These are phyloP conservation scores for Sinelater perroti DNA, from an alignment of 2,888 invertebrate genomes.

Conservation along the genomic window DNA sequence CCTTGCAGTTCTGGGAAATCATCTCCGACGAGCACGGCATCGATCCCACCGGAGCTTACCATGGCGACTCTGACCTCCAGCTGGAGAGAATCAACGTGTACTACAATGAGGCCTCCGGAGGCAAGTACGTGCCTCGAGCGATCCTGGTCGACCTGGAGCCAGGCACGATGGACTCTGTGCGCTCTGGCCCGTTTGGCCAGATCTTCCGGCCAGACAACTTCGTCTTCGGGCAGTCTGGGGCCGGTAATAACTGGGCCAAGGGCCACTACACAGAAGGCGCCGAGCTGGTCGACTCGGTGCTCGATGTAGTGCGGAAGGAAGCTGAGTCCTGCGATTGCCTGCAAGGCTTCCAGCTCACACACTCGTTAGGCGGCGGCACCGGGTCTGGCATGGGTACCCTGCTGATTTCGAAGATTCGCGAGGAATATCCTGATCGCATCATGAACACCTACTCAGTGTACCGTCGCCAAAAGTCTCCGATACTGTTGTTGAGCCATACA, in stretches of 20 bases:
- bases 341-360: conserved; percentile 94
- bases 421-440: conserved; percentile 97
- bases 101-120: conserved; percentile 93
- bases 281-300: conserved; percentile 84
- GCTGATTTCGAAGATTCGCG: conserved; percentile 94
- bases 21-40: conserved; percentile 96
- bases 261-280: conserved; percentile 95
- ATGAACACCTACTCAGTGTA: conserved; percentile 98
- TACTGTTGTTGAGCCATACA: conserved; percentile 92
- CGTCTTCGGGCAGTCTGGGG: conserved; percentile 88
- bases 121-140: conserved; percentile 94
- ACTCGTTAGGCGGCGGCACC: conserved; percentile 95
- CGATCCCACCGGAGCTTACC: conserved; percentile 89
- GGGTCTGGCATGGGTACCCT: conserved; percentile 96
- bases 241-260: conserved; percentile 89
- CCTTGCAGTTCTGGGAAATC: conserved; percentile 93
- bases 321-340: conserved; percentile 91
- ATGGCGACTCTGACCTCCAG: conserved; percentile 91
- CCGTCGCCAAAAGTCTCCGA: conserved; percentile 89
- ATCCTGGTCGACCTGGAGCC: conserved; percentile 95
- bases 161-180: conserved; percentile 97
- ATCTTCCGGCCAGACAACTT: conserved; percentile 96
- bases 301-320: conserved; percentile 86
- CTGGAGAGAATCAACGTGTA: conserved; percentile 95
- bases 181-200: conserved; percentile 93